Conservation (phyloP, 2,888 invertebrate species). For the Eueremaeus valkanovi region DNA sequence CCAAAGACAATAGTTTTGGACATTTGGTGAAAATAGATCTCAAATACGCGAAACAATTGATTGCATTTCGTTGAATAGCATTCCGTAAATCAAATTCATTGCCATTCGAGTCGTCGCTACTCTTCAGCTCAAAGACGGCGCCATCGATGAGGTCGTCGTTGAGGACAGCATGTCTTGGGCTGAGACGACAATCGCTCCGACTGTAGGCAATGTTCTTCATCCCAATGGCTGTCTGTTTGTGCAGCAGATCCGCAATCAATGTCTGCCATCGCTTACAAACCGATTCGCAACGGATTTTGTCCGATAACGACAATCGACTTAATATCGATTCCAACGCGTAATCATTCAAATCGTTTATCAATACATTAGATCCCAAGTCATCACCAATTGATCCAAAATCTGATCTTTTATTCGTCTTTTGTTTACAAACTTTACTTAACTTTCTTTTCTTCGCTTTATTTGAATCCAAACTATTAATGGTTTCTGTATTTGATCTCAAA, state of each 20-base stretch:
- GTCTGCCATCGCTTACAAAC: conserved; percentile 21
- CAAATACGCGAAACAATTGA: neutral
- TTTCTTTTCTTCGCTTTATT: neutral
- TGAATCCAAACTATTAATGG: neutral
- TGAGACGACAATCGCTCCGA: neutral
- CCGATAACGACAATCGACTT: neutral
- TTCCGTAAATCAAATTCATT: conserved; percentile 19
- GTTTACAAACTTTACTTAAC: neutral
- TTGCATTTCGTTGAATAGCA: neutral
- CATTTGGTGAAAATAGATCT: conserved; percentile 10
- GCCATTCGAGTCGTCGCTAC: neutral
- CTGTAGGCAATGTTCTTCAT: conserved; percentile 20
- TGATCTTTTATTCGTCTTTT: neutral
- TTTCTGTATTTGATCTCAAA: neutral
- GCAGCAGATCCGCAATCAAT: neutral
- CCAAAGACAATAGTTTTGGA: conserved; percentile 28
- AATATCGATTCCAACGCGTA: neutral
- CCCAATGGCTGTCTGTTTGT: neutral
- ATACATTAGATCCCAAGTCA: neutral
- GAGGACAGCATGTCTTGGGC: neutral
- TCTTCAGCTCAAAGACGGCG: neutral
- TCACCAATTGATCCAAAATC: neutral
- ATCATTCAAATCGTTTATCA: neutral
- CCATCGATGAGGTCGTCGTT: neutral
- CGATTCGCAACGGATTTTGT: neutral